Evolutionary conservation across 2,888 invertebrate species (phyloP).

Genomic region (Sisyra terminalis): DNA sequence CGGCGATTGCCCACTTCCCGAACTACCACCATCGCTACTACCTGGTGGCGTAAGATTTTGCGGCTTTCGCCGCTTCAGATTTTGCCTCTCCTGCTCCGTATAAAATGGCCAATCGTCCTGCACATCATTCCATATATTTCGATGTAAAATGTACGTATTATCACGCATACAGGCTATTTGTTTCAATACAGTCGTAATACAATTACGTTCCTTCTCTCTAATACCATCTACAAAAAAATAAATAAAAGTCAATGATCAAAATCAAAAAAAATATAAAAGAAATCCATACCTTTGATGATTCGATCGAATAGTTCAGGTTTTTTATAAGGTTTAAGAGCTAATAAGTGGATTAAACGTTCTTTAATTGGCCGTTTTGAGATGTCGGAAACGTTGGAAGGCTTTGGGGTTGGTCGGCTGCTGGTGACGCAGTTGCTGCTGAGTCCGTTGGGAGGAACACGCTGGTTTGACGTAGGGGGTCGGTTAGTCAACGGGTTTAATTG

Average conservation of each 20-base stretch:
- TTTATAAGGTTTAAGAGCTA: conserved; percentile 85
- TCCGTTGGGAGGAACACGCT: conserved; percentile 17
- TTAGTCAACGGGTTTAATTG: conserved; percentile 16
- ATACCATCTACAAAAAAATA: conserved; percentile 56
- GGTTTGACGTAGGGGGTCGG: conserved; percentile 20
- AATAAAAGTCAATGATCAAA: not conserved
- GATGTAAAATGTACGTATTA: conserved; percentile 76
- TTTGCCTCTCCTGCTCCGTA: conserved; percentile 72
- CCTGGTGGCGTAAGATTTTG: conserved; percentile 81
- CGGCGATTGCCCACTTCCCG: conserved; percentile 65
- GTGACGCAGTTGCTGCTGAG: conserved; percentile 24
- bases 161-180: conserved; percentile 70
- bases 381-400: conserved; percentile 37
- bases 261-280: not conserved
- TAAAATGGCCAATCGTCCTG: conserved; percentile 91
- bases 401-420: conserved; percentile 26
- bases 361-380: conserved; percentile 57
- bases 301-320: conserved; percentile 78
- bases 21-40: conserved; percentile 64
- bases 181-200: conserved; percentile 60
- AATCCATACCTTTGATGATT: conserved; percentile 55
- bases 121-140: conserved; percentile 83
- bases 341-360: conserved; percentile 87
- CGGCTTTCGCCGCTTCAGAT: conserved; percentile 80
- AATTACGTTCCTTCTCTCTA: conserved; percentile 62